Conservation (phyloP, 2,888 invertebrate species). For the Biston stratarius region DNA sequence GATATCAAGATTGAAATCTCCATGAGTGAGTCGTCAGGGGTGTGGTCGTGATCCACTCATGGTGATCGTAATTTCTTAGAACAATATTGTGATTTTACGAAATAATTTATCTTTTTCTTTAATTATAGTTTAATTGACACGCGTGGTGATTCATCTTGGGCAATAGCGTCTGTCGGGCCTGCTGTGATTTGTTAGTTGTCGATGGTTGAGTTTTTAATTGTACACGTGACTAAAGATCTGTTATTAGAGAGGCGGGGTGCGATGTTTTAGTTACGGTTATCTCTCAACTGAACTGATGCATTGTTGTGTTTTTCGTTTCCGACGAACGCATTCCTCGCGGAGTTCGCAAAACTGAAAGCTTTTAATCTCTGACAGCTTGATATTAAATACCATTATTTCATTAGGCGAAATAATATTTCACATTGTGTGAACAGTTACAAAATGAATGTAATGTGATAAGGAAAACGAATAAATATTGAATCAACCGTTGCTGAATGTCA, state of each 20-base stretch:
- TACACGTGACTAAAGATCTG: constrained; percentile 78
- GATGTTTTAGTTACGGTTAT: constrained; percentile 73
- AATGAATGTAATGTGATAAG: constrained; percentile 53
- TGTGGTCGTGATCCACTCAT: constrained; percentile 73
- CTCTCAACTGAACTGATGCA: constrained; percentile 60
- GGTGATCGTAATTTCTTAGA: constrained; percentile 69
- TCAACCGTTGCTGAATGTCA: constrained; percentile 72
- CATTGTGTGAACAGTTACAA: constrained; percentile 51
- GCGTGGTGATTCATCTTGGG: constrained; percentile 71
- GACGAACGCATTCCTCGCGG: constrained; percentile 42
- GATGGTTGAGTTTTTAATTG: constrained; percentile 84
- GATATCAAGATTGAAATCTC: constrained; percentile 75
- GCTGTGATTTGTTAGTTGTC: constrained; percentile 79
- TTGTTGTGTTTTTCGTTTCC: constrained; percentile 54
- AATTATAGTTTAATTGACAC: constrained; percentile 80
- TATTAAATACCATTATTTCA: constrained; percentile 58
- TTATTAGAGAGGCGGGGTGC: constrained; percentile 77
- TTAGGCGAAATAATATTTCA: constrained; percentile 55
- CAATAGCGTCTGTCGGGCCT: constrained; percentile 54
- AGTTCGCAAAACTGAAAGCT: constrained; percentile 47
- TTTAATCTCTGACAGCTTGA: constrained; percentile 61
- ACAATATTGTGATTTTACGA: constrained; percentile 69
- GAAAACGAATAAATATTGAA: constrained; percentile 64
- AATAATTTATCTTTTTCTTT: constrained; percentile 66
- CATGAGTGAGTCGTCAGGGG: constrained; percentile 74